Base-by-base conservation (phyloP, 2,797 vertebrate genomes). In the Brachyrhaphis roseni region DNA sequence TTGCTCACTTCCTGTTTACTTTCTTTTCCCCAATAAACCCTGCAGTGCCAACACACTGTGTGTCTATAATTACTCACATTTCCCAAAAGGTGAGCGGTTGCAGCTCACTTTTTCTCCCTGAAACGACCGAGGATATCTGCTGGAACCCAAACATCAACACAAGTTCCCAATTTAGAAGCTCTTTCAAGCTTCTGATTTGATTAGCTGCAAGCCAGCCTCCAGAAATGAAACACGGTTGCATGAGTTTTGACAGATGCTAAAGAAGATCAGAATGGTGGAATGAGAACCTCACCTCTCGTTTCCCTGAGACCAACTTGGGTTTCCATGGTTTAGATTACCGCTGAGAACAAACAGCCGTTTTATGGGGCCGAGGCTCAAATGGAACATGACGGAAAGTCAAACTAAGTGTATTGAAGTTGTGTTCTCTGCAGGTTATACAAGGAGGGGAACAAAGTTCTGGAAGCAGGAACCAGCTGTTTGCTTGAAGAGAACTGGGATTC, bases 111-210 rank as follows among this genome's bases (percentile, higher is more conserved):
- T 53, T 51, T 0, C 12, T 11, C 34, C 72, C 78, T 77, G 86
- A 91, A 86, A 66, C 66, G 79, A 45, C 76, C 76, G 79, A 87
- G 81, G 64, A 72, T 80, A 85, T 86, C 73, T 83, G 64, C 82
- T 89, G 77, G 76, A 83, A 85, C 81, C 82, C 79, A 77, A 79
- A 78, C 86, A 81, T 77, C 62, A 82, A 72, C 28, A 51, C 76
- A 84, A 84, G 90, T 79, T 80, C 78, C 80, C 93, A 88, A 90
- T 93, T 93, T 86, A 86, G 83, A 92, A 89, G 83, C 73, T 80
- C 83, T 72, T 90, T 87, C 83, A 89, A 82, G 75, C 86, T 87
- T 88, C 84, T 89, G 86, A 91, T 93, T 85, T 80, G 86, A 89
- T 87, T 45, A 71, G 39, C 43, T 45, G 39, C 23, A 70, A 43